These are phyloP conservation scores for Ryuthela nishihirai DNA, from an alignment of 2,888 invertebrate species.

Conservation along the genomic window DNA sequence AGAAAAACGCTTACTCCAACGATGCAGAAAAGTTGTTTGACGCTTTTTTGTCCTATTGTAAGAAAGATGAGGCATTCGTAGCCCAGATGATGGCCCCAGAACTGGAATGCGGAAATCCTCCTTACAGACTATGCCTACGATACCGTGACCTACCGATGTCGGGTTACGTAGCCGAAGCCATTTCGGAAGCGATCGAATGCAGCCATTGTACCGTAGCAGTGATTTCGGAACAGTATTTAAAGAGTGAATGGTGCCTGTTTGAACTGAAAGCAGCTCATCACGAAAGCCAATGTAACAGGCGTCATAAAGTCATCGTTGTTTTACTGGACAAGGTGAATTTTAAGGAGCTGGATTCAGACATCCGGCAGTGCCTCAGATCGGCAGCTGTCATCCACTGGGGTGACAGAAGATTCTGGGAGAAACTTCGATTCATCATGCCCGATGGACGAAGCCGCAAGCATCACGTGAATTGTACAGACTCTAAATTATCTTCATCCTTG, in stretches of 20 bases:
- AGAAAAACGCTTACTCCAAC: constrained; percentile 60
- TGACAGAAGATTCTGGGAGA: constrained; percentile 91
- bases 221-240: constrained; percentile 81
- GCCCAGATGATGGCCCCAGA: constrained; percentile 76
- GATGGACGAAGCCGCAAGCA: constrained; percentile 51
- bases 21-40: constrained; percentile 80
- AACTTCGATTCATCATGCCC: constrained; percentile 78
- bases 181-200: constrained; percentile 80
- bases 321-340: constrained; percentile 77
- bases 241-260: constrained; percentile 85
- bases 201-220: constrained; percentile 81
- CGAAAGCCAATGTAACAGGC: constrained; percentile 53
- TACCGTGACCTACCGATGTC: constrained; percentile 77
- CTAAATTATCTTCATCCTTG: constrained; percentile 22
- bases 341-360: constrained; percentile 78
- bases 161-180: constrained; percentile 74
- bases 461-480: constrained; percentile 24
- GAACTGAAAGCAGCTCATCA: constrained; percentile 86
- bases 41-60: constrained; percentile 86
- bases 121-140: constrained; percentile 78
- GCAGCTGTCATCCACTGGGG: constrained; percentile 80
- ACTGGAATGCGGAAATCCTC: constrained; percentile 66
- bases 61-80: constrained; percentile 82
- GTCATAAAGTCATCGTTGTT: constrained; percentile 62
- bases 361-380: constrained; percentile 79